A percentile compares a stretch with the other conserved stretches of the same genome.
These are phyloP conservation scores for Poecilia picta DNA, from an alignment of 2,797 vertebrate genomes.

Conservation along the genomic window DNA sequence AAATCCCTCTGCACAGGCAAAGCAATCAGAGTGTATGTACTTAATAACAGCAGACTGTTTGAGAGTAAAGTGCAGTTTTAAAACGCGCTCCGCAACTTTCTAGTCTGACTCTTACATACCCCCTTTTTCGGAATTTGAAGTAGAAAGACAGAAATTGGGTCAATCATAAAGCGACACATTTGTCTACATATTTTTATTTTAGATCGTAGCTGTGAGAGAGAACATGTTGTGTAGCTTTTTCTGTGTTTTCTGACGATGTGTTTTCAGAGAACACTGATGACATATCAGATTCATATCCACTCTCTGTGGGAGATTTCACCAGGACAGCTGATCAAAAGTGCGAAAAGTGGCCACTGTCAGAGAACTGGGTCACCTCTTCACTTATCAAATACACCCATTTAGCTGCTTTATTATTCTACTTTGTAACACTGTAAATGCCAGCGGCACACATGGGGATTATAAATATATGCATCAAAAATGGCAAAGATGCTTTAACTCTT, in stretches of 20 bases:
- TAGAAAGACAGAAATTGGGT: background rate
- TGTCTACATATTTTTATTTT: background rate
- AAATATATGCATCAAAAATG: background rate
- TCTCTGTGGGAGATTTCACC: background rate
- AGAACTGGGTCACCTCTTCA: background rate
- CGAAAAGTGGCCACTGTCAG: conserved; percentile 5
- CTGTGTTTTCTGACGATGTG: background rate
- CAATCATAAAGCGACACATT: background rate
- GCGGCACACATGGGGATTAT: background rate
- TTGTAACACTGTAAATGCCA: background rate
- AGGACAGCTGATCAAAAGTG: conserved; percentile 1
- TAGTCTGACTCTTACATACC: conserved; percentile 16
- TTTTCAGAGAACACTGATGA: conserved; percentile 4
- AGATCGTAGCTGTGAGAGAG: background rate
- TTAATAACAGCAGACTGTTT: conserved; percentile 42
- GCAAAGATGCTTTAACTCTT: background rate
- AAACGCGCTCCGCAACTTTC: conserved; percentile 14
- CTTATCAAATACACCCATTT: background rate
- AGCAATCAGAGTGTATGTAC: conserved; percentile 40
- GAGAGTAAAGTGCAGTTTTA: conserved; percentile 22
- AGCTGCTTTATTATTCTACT: background rate
- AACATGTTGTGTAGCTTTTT: background rate
- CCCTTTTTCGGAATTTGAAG: conserved; percentile 4
- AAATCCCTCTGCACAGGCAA: conserved; percentile 37
- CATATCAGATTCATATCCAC: background rate